Percentiles rank a stretch among this genome's conserved stretches.
These are phyloP conservation scores for Paedocypris sp. DNA, from an alignment of 2,113 vertebrate genomes.

Conservation along the genomic window DNA sequence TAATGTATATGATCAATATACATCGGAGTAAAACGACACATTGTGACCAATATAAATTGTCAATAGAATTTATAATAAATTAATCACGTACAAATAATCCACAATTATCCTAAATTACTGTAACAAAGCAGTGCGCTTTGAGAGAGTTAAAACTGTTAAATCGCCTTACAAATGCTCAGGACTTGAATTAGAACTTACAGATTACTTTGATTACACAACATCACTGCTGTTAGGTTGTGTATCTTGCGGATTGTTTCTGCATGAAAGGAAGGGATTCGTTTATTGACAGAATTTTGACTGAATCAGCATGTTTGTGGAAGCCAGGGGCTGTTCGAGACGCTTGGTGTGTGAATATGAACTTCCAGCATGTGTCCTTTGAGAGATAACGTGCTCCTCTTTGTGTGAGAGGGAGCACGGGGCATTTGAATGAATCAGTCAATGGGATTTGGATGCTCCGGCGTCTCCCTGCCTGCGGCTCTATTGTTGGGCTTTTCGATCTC, in stretches of 20 bases:
- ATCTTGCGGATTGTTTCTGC: not conserved
- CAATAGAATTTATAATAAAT: too few relatives aligned
- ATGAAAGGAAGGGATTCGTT: slow-evolving; percentile 1
- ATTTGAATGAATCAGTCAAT: slow-evolving; percentile 18
- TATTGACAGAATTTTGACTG: not conserved
- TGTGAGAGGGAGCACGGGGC: not conserved
- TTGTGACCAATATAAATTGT: too few relatives aligned
- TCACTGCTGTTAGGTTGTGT: not conserved
- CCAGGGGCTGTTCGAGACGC: slow-evolving; percentile 8
- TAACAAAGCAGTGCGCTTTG: too few relatives aligned
- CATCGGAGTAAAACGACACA: too few relatives aligned
- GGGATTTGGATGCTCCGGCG: slow-evolving; percentile 19
- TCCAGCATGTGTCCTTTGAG: slow-evolving; percentile 6
- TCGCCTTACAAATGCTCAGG: too few relatives aligned
- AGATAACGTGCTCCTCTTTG: slow-evolving; percentile 12
- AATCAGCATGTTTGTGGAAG: slow-evolving; percentile 8
- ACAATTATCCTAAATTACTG: too few relatives aligned
- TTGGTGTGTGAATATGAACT: not conserved
- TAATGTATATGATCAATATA: too few relatives aligned
- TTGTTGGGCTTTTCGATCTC: slow-evolving; percentile 3
- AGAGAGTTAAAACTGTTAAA: too few relatives aligned
- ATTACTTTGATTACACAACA: too few relatives aligned
- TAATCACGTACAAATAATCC: too few relatives aligned
- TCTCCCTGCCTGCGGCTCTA: slow-evolving; percentile 16
- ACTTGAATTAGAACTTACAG: too few relatives aligned